Conservation (phyloP, 2,888 invertebrate genomes). For the Sesia bembeciformis region DNA sequence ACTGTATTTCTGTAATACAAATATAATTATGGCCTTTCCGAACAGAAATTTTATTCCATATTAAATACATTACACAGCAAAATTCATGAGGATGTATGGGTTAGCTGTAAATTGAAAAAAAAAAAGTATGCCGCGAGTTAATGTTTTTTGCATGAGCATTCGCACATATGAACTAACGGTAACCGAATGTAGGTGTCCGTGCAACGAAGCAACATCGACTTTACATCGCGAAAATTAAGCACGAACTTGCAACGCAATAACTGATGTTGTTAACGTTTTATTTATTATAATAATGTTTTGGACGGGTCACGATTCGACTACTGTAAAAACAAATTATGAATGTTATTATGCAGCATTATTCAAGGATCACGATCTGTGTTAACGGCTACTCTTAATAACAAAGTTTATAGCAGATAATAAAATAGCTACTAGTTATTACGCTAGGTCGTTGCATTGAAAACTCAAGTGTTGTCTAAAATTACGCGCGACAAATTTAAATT, state of each 20-base stretch:
- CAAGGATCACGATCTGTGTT: neutral
- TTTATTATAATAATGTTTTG: neutral
- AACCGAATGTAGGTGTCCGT: neutral
- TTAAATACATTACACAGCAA: neutral
- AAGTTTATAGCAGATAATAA: neutral
- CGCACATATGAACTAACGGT: slow-evolving; percentile 24
- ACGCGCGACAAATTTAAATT: slow-evolving; percentile 55
- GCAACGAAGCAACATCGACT: neutral
- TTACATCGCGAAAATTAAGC: neutral
- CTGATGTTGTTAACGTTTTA: slow-evolving; percentile 6
- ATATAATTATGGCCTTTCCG: neutral
- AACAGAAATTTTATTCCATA: neutral
- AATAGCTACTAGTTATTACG: neutral
- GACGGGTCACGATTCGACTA: slow-evolving; percentile 1
- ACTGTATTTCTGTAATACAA: neutral
- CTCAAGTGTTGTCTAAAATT: slow-evolving; percentile 52
- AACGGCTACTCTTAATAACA: neutral
- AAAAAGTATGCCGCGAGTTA: slow-evolving; percentile 23
- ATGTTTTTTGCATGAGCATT: slow-evolving; percentile 33
- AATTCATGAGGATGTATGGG: neutral
- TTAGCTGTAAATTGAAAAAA: slow-evolving; percentile 39
- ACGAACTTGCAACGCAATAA: neutral
- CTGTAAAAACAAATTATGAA: neutral
- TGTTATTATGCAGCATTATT: neutral
- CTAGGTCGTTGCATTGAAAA: slow-evolving; percentile 44